Base-by-base conservation (phyloP, 2,797 vertebrate species). In the Geotrypetes seraphini region DNA sequence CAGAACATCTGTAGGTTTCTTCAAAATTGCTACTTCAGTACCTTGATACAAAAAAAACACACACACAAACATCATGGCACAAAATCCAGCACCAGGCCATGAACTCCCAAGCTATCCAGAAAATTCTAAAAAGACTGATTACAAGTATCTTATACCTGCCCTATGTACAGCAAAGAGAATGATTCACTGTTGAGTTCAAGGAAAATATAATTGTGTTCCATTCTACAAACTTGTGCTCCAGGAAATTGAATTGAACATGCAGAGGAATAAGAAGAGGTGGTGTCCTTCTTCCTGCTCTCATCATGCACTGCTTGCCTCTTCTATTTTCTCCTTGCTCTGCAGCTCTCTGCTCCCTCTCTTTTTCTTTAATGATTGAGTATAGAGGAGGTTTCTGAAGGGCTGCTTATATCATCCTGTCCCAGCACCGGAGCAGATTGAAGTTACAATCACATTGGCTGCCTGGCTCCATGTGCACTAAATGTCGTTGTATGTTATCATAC, bases 371-470 rank as follows among this genome's bases (percentile, higher is more conserved):
- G 59, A 66, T 36, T 50, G 64, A 26, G 35, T 57, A 55, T 33
- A 46, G 33, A 39, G 56, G 56, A 62, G 46, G 31, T 53, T 60
- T 61, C 60, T 69, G 62, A 72, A 66, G 60, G 60, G 60, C 53
- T 60, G 56, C 66, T 50, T 29, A 14, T 63, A 50, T 63, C 51
- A 47, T 65, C 34, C 3, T 56, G 61, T 54, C 53, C 33, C 38
- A 40, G 25, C 64, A 46, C 50, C 59, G 45, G 40, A 61, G 44
- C 19, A 78, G 79, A 80, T 77, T 79, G 53, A 53, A 54, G 51
- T 61, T 61, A 61, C 73, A 42, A 43, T 13, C 48, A 40, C 77
- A 79, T 66, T 77, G 78, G 79, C 70, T 79, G 50, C 63, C 66
- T n/a, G 53, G 39, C 54, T 42, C 33, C 37, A 28, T 34, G 43